Percentiles rank a stretch among this genome's conserved stretches.
phyloP scores from a whole-genome alignment of 2,113 vertebrate genomes.

The Anser brachyrhynchus region DNA sequence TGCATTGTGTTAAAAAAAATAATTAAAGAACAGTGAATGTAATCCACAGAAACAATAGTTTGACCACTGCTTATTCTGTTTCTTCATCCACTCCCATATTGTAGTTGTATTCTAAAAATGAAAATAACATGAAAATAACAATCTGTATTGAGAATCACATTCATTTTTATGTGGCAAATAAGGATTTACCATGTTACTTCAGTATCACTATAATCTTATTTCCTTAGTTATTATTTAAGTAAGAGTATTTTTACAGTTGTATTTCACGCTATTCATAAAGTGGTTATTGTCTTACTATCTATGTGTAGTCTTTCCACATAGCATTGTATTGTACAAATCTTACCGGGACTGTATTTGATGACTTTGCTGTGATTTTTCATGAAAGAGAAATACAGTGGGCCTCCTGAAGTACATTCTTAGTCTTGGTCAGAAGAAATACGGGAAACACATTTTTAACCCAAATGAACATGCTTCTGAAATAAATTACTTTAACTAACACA shows the following conservation, averaged over 20 bases:
- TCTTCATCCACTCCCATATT: background rate
- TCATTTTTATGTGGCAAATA: background rate
- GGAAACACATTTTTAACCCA: background rate
- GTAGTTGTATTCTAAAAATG: background rate
- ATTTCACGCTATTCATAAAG: background rate
- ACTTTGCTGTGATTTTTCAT: background rate
- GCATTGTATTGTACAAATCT: background rate
- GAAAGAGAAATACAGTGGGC: background rate
- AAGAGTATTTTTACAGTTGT: background rate
- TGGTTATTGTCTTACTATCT: background rate
- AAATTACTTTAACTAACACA: background rate
- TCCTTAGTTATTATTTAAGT: background rate
- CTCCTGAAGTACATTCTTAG: background rate
- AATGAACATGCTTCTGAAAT: background rate
- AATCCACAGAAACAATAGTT: background rate
- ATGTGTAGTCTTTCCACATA: background rate
- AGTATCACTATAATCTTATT: background rate
- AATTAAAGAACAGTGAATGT: no score
- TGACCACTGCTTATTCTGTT: background rate
- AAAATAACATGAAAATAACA: background rate
- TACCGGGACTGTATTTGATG: background rate
- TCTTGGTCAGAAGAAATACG: background rate
- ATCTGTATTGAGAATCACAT: background rate
- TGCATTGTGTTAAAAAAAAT: background rate
- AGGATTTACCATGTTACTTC: background rate